Percentiles rank a stretch among this genome's conserved stretches.
Conservation (phyloP, 2,113 vertebrate genomes). For the Electrona antarctica region DNA sequence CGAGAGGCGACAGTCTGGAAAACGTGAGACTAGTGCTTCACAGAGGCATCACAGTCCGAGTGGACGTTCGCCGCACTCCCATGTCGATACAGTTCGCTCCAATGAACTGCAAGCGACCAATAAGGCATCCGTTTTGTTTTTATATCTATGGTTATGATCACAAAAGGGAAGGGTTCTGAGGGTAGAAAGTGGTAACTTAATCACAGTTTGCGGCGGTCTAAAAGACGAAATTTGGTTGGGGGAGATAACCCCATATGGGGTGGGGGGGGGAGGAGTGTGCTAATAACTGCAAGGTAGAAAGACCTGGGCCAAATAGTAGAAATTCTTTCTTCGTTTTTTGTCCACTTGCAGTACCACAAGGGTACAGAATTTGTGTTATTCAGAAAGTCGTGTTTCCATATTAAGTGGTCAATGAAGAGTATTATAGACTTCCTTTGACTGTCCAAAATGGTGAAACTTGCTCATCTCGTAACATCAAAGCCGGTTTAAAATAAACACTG, state of each 20-base stretch:
- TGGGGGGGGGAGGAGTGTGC: neutral
- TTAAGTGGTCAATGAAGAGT: neutral
- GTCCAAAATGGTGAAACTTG: neutral
- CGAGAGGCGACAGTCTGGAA: too few species aligned
- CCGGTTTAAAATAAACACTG: neutral
- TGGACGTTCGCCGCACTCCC: too few species aligned
- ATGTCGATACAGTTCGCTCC: too few species aligned
- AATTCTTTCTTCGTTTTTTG: slow-evolving; percentile 3
- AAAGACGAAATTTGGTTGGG: neutral
- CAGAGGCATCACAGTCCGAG: too few species aligned
- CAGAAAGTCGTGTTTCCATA: neutral
- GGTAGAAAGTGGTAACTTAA: neutral
- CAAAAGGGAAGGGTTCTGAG: neutral
- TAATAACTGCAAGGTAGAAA: neutral
- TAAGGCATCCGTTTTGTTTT: too few species aligned
- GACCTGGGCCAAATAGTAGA: slow-evolving; percentile 23
- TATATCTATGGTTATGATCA: neutral
- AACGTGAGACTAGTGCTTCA: too few species aligned
- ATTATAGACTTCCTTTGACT: neutral
- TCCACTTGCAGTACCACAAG: neutral
- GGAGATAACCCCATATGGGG: neutral
- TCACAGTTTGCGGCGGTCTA: neutral
- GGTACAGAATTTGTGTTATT: neutral
- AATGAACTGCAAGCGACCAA: too few species aligned
- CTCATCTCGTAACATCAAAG: neutral